These are phyloP conservation scores for Pseudochirops cupreus DNA, from an alignment of 2,797 vertebrate genomes.

Conservation along the genomic window DNA sequence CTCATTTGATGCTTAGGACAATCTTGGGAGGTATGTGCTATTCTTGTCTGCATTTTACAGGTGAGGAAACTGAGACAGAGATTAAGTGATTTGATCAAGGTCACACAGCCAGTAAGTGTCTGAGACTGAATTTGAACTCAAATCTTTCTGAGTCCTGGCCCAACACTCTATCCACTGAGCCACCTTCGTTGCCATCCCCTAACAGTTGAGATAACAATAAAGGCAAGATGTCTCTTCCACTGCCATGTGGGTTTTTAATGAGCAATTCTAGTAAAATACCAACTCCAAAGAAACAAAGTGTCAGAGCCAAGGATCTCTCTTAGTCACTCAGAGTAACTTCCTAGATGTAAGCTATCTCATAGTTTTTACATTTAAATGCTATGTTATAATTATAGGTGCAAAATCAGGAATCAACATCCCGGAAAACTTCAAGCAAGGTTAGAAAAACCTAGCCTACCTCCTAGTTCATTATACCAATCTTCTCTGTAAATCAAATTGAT, in stretches of 20 bases:
- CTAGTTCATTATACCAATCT: constrained; percentile 30
- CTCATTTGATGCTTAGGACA: neutral
- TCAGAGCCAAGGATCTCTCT: constrained; percentile 31
- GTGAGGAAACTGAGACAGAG: neutral
- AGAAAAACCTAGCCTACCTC: constrained; percentile 16
- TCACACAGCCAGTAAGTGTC: neutral
- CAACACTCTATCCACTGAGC: constrained; percentile 4
- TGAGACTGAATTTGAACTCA: neutral
- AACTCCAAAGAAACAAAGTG: constrained; percentile 32
- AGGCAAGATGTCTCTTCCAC: neutral
- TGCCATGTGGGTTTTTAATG: constrained; percentile 55
- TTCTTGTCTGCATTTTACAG: neutral
- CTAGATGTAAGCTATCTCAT: constrained; percentile 22
- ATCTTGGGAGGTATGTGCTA: neutral
- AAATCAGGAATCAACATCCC: constrained; percentile 60
- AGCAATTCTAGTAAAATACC: constrained; percentile 66
- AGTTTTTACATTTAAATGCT: constrained; percentile 72
- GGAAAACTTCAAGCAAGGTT: constrained; percentile 54
- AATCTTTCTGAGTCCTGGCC: neutral
- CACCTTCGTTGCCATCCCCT: constrained; percentile 14
- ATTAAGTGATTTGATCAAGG: neutral
- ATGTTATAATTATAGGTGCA: constrained; percentile 51
- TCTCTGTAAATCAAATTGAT: constrained; percentile 50
- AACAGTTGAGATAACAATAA: constrained; percentile 46
- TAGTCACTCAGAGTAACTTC: constrained; percentile 50